phyloP scores from a whole-genome alignment of 2,113 vertebrate species.

The Pionites leucogaster region DNA sequence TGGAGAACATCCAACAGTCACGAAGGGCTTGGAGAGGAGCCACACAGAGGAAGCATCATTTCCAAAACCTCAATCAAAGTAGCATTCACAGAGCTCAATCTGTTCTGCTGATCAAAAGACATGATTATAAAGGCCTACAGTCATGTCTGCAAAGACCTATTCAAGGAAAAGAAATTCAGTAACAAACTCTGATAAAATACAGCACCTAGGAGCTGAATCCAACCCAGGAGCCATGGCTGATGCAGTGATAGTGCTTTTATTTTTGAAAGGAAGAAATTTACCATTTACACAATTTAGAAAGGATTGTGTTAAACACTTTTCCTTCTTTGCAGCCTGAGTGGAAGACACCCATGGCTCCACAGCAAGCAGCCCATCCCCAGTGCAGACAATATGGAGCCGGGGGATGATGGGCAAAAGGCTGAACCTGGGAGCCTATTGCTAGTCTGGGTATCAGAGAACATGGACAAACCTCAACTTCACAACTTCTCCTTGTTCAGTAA shows the following conservation, averaged over 20 bases:
- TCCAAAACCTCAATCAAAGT: background rate
- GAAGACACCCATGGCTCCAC: background rate
- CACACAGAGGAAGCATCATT: background rate
- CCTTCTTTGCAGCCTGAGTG: background rate
- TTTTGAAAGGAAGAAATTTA: background rate
- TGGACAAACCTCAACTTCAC: background rate
- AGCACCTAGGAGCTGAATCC: background rate
- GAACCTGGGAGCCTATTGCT: background rate
- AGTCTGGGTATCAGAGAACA: background rate
- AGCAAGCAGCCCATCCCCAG: background rate
- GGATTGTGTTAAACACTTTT: background rate
- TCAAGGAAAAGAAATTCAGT: background rate
- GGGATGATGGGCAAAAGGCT: background rate
- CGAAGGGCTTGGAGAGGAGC: background rate
- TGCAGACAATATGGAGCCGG: accelerated
- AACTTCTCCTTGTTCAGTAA: background rate
- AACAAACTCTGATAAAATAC: background rate
- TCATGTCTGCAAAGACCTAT: background rate
- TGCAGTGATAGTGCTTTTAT: background rate
- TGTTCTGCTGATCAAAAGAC: background rate
- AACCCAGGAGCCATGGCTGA: background rate
- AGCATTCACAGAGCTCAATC: background rate
- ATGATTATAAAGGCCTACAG: background rate
- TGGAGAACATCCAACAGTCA: accelerated
- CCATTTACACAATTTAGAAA: background rate